These are phyloP conservation scores for Pseudomyrmex sp. DNA, from an alignment of 1,140 invertebrate genomes.

Conservation along the genomic window DNA sequence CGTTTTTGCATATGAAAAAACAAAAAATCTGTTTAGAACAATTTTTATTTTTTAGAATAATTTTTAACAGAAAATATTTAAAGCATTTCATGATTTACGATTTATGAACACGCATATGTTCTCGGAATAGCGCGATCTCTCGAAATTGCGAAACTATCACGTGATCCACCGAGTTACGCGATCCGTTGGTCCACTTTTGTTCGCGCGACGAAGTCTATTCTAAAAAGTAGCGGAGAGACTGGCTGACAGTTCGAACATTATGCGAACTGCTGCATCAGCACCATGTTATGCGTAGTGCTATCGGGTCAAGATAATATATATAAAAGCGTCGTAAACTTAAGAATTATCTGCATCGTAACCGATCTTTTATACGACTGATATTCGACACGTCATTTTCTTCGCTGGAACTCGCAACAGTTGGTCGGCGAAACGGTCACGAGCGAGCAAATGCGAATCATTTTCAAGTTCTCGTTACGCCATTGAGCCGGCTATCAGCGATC, in stretches of 20 bases:
- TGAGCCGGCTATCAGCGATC: slow-evolving; percentile 54
- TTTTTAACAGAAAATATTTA: no score
- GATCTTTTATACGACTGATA: not conserved
- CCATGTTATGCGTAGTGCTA: not conserved
- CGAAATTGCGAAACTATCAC: not conserved
- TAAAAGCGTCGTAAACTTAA: no score
- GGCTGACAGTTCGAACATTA: not conserved
- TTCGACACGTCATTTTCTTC: not conserved
- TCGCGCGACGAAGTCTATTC: not conserved
- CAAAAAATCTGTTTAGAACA: no score
- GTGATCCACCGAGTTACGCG: not conserved
- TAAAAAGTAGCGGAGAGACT: not conserved
- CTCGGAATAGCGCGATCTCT: not conserved
- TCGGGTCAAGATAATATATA: no score
- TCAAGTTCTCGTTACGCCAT: slow-evolving; percentile 8
- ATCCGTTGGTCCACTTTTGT: not conserved
- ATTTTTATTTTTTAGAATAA: no score
- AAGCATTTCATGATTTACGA: no score
- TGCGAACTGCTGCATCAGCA: not conserved
- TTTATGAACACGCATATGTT: no score
- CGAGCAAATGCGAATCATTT: not conserved
- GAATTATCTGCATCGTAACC: not conserved
- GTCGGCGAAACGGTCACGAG: not conserved
- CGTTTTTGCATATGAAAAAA: no score
- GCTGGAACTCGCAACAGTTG: not conserved